phyloP scores from a whole-genome alignment of 2,888 invertebrate genomes.

The Eupithecia abbreviata region DNA sequence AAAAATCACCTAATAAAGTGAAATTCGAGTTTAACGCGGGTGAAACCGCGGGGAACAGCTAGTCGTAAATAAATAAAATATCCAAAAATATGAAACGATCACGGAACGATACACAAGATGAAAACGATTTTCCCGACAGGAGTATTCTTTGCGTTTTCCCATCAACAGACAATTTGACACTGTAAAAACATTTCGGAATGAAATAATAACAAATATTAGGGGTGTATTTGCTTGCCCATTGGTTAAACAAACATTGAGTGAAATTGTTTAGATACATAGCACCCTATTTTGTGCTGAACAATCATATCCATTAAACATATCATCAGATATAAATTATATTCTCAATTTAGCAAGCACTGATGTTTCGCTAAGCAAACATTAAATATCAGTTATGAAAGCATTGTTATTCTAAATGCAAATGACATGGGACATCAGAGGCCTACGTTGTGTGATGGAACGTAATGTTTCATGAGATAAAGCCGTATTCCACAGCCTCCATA shows the following conservation, averaged over 20 bases:
- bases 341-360: background rate
- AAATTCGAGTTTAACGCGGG: no score
- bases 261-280: background rate
- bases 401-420: constrained; percentile 13
- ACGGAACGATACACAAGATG: no score
- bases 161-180: constrained; percentile 1
- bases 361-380: background rate
- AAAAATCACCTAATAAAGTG: no score
- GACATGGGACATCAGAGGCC: constrained; percentile 6
- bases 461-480: constrained; percentile 10
- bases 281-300: constrained; percentile 1
- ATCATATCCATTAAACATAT: background rate
- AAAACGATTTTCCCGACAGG: background rate
- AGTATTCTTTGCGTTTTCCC: background rate
- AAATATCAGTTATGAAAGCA: constrained; percentile 15
- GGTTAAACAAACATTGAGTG: background rate
- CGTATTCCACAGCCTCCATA: constrained; percentile 7
- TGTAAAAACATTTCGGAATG: background rate
- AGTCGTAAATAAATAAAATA: background rate
- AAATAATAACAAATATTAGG: background rate
- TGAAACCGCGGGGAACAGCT: no score
- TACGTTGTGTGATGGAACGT: constrained; percentile 4
- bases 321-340: background rate
- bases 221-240: background rate
- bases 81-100: background rate